These are phyloP conservation scores for Trichogramma pretiosum DNA, from an alignment of 1,140 invertebrate species.

Conservation along the genomic window DNA sequence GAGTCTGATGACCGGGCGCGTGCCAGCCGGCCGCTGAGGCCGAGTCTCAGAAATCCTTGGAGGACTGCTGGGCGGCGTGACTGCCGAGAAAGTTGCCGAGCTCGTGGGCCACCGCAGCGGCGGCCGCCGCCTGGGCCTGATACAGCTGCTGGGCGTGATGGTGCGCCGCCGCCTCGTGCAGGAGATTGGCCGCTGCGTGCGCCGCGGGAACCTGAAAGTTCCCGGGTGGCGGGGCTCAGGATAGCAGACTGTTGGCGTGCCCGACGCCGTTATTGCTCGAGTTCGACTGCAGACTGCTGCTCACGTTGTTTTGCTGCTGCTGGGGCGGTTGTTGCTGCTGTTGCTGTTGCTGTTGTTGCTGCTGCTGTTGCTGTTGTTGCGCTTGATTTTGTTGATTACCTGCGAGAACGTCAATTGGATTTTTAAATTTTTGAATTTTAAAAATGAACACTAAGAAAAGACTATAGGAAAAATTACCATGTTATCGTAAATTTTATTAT, in stretches of 20 bases:
- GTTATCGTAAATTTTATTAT: too few species aligned
- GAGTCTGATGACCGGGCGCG: too few species aligned
- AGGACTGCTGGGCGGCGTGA: too few species aligned
- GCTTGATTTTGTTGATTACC: constrained; percentile 40
- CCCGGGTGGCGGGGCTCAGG: constrained; percentile 47
- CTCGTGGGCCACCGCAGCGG: constrained; percentile 27
- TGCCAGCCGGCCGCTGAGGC: too few species aligned
- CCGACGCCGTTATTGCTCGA: constrained; percentile 22
- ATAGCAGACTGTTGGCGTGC: constrained; percentile 41
- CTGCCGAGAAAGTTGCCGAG: constrained; percentile 35
- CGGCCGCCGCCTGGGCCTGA: constrained; percentile 8
- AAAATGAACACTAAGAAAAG: too few species aligned
- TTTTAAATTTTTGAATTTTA: too few species aligned
- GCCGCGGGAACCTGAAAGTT: constrained; percentile 46
- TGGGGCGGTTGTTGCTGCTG: too few species aligned
- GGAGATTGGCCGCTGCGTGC: constrained; percentile 23
- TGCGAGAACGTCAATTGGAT: background rate
- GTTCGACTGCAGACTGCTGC: constrained; percentile 8
- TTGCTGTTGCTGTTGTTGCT: too few species aligned
- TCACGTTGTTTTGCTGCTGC: constrained; percentile 7
- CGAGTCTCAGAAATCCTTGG: constrained; percentile 45
- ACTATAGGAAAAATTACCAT: too few species aligned
- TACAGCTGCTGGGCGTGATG: constrained; percentile 24
- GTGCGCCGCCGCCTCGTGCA: constrained; percentile 34
- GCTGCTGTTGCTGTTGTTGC: constrained; percentile 36